These are phyloP conservation scores for Porites rus DNA, from an alignment of 92 coral and sea anemone genomes.

Conservation along the genomic window DNA sequence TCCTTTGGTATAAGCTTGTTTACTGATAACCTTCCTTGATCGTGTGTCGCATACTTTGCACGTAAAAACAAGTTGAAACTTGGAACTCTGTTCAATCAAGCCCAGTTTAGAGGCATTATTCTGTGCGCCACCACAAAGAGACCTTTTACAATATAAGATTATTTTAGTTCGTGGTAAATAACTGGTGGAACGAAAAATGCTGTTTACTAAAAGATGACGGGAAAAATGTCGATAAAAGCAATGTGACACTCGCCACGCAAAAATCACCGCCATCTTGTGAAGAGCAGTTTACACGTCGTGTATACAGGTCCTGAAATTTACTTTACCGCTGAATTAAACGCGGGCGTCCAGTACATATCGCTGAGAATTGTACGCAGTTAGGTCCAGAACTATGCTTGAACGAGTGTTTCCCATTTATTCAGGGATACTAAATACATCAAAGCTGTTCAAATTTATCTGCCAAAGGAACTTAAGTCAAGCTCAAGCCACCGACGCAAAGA, in stretches of 20 bases:
- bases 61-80: slow-evolving; percentile 86
- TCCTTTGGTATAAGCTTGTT: slow-evolving; percentile 89
- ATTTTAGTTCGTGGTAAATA: background rate
- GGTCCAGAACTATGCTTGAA: background rate
- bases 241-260: background rate
- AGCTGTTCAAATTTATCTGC: slow-evolving; percentile 10
- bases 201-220: background rate
- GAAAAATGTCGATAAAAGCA: background rate
- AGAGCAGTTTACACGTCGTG: background rate
- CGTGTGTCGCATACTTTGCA: slow-evolving; percentile 94
- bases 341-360: background rate
- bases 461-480: slow-evolving; percentile 3
- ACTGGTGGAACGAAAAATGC: background rate
- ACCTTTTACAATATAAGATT: background rate
- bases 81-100: slow-evolving; percentile 30
- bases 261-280: slow-evolving; percentile 57
- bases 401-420: background rate
- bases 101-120: slow-evolving; percentile 36
- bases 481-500: slow-evolving; percentile 21
- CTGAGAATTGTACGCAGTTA: background rate
- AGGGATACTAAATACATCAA: background rate
- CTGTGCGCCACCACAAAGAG: slow-evolving; percentile 30
- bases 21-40: slow-evolving; percentile 83
- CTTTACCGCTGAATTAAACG: background rate
- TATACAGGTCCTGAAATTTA: background rate